Base-by-base conservation (phyloP, 2,113 vertebrate species). In the Alaudala cheleensis region DNA sequence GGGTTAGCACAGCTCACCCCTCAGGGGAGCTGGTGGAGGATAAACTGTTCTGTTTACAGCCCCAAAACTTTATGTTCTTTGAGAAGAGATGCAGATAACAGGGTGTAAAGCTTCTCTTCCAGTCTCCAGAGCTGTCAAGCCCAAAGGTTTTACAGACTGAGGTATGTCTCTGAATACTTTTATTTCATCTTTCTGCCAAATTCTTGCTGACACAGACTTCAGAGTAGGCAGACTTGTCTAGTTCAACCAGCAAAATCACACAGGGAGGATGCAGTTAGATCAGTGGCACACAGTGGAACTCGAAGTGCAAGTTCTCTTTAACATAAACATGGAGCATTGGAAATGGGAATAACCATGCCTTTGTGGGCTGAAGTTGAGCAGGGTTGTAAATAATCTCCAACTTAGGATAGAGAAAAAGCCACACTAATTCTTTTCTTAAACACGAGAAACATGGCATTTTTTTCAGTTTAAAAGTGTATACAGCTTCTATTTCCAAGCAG, bases 181-280 rank as follows among this genome's bases (percentile, higher is more conserved):
- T 81, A 81, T 94, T 96, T 93, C 47, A 60, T 74, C 76, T 86
- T 96, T 86, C 76, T 92, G 76, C 76, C 80, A 90, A 92, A 81
- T 92, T 40, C 67, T 77, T 93, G 80, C 82, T 95, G 91, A 93
- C 92, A 81, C 33, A 51, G 69, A 15, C 85, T 88, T 88, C 13
- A 45, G 67, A 47, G 91, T 37, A 51, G 91, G 88, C 91, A 88
- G 80, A 86, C 91, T 83, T 64, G 94, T 96, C 90, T 93, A 31
- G 90, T 95, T 93, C 29, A 58, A 39, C 88, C 60, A 83, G 93
- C 34, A 57, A 24, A 87, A 82, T 92, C 39, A 12, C 17, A 8
- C 3, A 26, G 79, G 56, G 64, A 81, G 67, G 64, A 22, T 1
- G 16, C 71, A 83, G 93, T 86, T 49, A 57, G 82, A 57, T 85